Percentiles rank a stretch among this genome's conserved stretches.
Conservation (phyloP, 2,888 invertebrate species). For the Cheilosia impressa region DNA sequence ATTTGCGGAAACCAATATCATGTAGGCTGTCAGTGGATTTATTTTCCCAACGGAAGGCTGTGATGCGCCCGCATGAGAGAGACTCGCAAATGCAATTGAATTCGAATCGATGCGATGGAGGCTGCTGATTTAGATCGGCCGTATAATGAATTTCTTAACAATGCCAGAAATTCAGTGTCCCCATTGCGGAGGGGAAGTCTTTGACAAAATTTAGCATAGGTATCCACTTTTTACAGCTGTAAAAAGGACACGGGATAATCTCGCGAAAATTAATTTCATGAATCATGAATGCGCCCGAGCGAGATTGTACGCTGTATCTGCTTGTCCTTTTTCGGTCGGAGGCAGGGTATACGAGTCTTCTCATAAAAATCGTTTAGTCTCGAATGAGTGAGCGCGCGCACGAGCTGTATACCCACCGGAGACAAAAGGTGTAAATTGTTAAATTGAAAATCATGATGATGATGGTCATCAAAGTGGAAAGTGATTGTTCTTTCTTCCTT, state of each 20-base stretch:
- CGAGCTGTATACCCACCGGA: background rate
- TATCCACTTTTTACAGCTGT: background rate
- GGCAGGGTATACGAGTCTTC: too few species aligned
- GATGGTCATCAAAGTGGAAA: conserved; percentile 71
- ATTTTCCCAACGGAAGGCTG: conserved; percentile 13
- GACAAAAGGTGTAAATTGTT: conserved; percentile 72
- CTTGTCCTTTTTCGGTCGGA: conserved; percentile 4
- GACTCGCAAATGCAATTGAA: conserved; percentile 43
- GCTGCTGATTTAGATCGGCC: conserved; percentile 29
- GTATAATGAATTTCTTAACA: conserved; percentile 40
- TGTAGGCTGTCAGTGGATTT: conserved; percentile 57
- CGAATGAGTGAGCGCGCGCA: conserved; percentile 56
- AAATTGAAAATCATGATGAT: conserved; percentile 73
- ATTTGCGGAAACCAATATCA: conserved; percentile 70
- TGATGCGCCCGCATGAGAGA: conserved; percentile 8
- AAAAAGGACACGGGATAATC: conserved; percentile 40
- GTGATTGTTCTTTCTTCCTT: conserved; percentile 58
- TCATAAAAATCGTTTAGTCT: conserved; percentile 70
- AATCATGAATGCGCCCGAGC: conserved; percentile 48
- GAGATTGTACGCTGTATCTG: background rate
- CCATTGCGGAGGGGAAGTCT: too few species aligned
- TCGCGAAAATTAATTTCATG: conserved; percentile 66
- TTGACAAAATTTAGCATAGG: background rate
- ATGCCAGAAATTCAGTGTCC: background rate
- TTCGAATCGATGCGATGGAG: conserved; percentile 44